Conservation (phyloP, 23 tunicate genomes). For the Phallusia fumigata region DNA sequence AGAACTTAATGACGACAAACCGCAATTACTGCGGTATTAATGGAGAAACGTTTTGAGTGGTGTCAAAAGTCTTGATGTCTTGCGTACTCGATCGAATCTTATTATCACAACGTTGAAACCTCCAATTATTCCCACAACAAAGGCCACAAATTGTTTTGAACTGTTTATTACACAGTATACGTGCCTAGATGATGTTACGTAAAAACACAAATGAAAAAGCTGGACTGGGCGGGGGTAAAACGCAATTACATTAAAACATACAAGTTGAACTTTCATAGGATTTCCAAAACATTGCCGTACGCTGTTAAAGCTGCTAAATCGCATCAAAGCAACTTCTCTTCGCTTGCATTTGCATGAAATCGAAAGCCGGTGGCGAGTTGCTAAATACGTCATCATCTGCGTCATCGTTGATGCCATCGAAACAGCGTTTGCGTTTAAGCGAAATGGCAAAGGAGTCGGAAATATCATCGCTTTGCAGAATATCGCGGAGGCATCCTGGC, state of each 20-base stretch:
- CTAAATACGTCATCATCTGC: conserved; percentile 54
- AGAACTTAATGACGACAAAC: neutral
- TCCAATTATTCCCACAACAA: neutral
- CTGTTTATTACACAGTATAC: conserved; percentile 1
- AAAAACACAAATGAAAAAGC: neutral
- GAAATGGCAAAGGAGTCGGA: neutral
- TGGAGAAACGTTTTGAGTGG: neutral
- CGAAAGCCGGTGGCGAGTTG: conserved; percentile 28
- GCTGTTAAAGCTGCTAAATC: neutral
- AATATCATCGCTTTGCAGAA: conserved; percentile 21
- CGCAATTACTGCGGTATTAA: neutral
- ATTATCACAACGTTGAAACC: neutral
- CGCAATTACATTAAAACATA: neutral
- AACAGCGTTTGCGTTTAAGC: conserved; percentile 21
- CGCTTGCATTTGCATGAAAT: conserved; percentile 2
- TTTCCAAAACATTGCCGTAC: no score
- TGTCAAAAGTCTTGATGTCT: neutral
- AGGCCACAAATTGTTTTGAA: neutral
- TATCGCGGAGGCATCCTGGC: conserved; percentile 28
- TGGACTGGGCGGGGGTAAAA: neutral
- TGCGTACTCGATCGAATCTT: no score
- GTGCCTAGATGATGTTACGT: neutral
- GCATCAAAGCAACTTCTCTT: conserved; percentile 13
- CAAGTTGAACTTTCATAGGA: neutral
- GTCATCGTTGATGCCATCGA: conserved; percentile 23